Evolutionary conservation across 2,797 vertebrate species (phyloP), one percentile per base, ranked within the genome.

Genomic region (Gobionotothen gibberifrons): DNA sequence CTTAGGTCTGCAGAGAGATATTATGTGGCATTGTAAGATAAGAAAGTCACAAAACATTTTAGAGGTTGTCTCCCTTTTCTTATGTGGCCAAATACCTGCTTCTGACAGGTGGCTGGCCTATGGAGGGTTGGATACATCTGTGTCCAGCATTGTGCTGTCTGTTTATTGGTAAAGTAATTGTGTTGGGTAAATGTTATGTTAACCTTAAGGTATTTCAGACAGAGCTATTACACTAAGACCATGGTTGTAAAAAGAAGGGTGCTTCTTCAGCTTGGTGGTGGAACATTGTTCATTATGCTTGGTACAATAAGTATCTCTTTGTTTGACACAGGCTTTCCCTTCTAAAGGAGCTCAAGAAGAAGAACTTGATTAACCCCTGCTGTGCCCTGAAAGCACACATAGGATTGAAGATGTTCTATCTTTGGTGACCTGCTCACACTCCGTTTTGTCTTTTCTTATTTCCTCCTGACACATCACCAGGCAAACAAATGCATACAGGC

Each of bases 391-490:
- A 47, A 47, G 26, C 13, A 5, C n/a, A 42, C 46, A 16, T n/a
- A 26, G 15, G 17, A 43, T 10, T 51, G 11, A 21, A 32, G 6
- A 43, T 42, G 46, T 64, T 70, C 32, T 54, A 15, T 22, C 44
- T 21, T 46, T 7, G 36, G 3, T 12, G 42, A 91, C 75, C 36
- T 94, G 74, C 40, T 94, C 44, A 84, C 72, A 11, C 66, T 78
- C 32, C 83, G 81, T 67, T 73, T 63, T 85, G 22, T 85, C 90
- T 49, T 60, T 71, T 36, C 61, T 87, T 59, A 94, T 73, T 9
- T 93, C 85, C 29, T 69, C 66, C 52, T 90, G 93, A 81, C 87
- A 94, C 9, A 55, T 61, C 3, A 69, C 94, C 95, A 61, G 10
- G 14, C 19, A 83, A 15, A 80, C 58, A 80, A 60, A 85, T 46